These are phyloP conservation scores for Caerostris extrusa DNA, from an alignment of 1,140 invertebrate species.

Conservation along the genomic window DNA sequence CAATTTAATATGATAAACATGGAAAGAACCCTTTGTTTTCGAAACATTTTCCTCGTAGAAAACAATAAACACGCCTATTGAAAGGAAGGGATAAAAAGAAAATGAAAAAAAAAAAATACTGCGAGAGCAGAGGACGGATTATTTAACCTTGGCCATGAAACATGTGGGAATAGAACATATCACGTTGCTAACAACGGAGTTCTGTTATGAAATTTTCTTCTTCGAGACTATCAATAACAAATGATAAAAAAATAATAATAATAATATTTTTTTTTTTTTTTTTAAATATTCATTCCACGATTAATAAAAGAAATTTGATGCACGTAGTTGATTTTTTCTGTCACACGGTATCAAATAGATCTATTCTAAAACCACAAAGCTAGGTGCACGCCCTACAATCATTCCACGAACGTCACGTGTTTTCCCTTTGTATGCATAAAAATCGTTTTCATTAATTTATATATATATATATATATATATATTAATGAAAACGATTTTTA, in stretches of 20 bases:
- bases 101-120: no score
- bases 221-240: not conserved
- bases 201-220: not conserved
- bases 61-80: not conserved
- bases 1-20: not conserved
- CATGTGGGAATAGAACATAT: not conserved
- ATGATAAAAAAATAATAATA: not conserved
- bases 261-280: no score
- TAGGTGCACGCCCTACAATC: not conserved
- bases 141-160: conserved; percentile 2
- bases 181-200: not conserved
- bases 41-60: not conserved
- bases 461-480: no score
- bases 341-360: not conserved
- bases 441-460: no score
- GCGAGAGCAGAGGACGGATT: no score
- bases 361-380: not conserved
- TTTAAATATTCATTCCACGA: not conserved
- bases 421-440: no score
- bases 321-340: not conserved
- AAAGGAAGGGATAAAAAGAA: not conserved
- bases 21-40: not conserved
- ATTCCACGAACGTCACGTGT: no score
- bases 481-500: no score
- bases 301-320: not conserved